Evolutionary conservation across 92 coral and sea anemone genomes (phyloP).

Genomic region (Heliopora coerulea): DNA sequence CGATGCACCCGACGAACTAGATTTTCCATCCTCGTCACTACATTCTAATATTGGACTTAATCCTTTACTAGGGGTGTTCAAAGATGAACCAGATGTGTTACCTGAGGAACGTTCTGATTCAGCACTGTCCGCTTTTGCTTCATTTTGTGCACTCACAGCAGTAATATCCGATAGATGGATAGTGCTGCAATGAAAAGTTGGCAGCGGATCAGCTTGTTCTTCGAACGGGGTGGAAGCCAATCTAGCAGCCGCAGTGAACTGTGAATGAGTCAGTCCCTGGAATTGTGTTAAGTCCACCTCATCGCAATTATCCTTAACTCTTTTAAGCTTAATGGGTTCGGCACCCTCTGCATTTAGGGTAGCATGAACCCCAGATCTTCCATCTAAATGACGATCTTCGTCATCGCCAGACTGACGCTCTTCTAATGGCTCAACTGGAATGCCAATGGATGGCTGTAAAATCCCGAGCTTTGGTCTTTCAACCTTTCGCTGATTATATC

Average conservation of each 20-base stretch:
- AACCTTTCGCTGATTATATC: conserved; percentile 55
- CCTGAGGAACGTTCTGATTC: neutral
- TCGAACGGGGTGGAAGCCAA: conserved; percentile 86
- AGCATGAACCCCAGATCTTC: conserved; percentile 15
- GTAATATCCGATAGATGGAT: conserved; percentile 54
- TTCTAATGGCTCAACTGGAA: conserved; percentile 71
- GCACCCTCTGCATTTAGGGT: neutral
- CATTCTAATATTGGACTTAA: conserved; percentile 91
- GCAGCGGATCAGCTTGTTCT: conserved; percentile 56
- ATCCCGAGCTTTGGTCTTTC: conserved; percentile 62
- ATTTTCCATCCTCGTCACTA: conserved; percentile 81
- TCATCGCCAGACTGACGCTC: conserved; percentile 48
- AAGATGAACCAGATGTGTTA: neutral
- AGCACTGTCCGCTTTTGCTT: neutral
- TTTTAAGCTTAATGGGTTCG: neutral
- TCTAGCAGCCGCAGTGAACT: conserved; percentile 70
- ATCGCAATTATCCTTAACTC: neutral
- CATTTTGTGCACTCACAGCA: neutral
- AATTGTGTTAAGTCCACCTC: conserved; percentile 8
- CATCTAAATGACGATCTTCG: conserved; percentile 35
- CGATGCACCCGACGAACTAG: conserved; percentile 58
- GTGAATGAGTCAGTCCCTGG: conserved; percentile 21
- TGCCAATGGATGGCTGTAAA: conserved; percentile 82
- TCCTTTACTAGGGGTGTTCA: conserved; percentile 71
- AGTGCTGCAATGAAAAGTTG: conserved; percentile 67